These are phyloP conservation scores for Formica selysi DNA, from an alignment of 1,140 invertebrate species.

Conservation along the genomic window DNA sequence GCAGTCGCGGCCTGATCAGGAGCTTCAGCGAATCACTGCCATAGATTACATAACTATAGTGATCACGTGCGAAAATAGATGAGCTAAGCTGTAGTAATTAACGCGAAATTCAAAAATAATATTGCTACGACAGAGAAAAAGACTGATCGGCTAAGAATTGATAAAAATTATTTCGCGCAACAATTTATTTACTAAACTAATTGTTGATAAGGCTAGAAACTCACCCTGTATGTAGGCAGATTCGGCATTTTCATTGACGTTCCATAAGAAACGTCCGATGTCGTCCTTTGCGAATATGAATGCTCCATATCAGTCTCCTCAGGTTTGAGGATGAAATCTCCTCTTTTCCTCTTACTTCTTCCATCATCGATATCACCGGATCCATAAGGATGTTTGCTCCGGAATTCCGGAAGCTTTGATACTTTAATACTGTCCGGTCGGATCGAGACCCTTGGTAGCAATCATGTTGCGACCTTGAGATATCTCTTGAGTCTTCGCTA, in stretches of 20 bases:
- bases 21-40: constrained; percentile 1
- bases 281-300: constrained; percentile 86
- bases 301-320: constrained; percentile 84
- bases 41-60: constrained; percentile 29
- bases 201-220: constrained; percentile 12
- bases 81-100: constrained; percentile 5
- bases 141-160: background rate
- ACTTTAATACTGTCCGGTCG: constrained; percentile 82
- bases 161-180: background rate
- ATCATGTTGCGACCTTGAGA: constrained; percentile 82
- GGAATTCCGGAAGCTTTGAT: constrained; percentile 3
- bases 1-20: constrained; percentile 63
- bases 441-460: constrained; percentile 79
- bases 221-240: constrained; percentile 73
- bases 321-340: constrained; percentile 84
- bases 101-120: background rate
- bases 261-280: constrained; percentile 70
- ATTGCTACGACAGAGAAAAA: background rate
- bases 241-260: constrained; percentile 69
- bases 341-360: constrained; percentile 80
- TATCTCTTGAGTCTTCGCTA: constrained; percentile 50
- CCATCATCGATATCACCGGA: constrained; percentile 60
- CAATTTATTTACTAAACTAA: background rate
- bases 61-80: constrained; percentile 37
- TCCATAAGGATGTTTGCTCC: background rate